Conservation (phyloP, 1,140 invertebrate species). For the Idris sp. region DNA sequence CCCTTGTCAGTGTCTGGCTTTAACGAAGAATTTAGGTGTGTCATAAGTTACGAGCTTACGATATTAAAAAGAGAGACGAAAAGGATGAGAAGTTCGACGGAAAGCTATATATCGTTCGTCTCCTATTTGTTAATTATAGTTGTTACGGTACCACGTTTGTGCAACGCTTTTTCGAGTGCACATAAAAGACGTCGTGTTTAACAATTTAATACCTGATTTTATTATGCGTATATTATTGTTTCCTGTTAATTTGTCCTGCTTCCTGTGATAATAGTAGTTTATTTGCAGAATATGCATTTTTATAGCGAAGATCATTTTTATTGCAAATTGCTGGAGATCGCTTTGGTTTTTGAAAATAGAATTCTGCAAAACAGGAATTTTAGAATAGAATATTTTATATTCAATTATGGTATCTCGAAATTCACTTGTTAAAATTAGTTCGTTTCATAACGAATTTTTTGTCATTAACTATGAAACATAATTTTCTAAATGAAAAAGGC, state of each 20-base stretch:
- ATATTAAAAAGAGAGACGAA: constrained; percentile 38
- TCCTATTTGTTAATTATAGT: constrained; percentile 53
- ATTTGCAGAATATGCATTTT: constrained; percentile 38
- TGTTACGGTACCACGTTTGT: constrained; percentile 15
- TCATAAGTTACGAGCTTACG: constrained; percentile 68
- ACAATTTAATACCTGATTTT: constrained; percentile 48
- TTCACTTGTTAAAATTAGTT: constrained; percentile 20
- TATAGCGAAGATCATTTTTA: constrained; percentile 38
- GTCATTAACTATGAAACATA: too few relatives aligned
- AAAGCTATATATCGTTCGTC: constrained; percentile 17
- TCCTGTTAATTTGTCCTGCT: constrained; percentile 59
- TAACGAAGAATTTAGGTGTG: constrained; percentile 76
- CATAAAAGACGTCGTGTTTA: constrained; percentile 43
- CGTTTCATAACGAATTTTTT: background rate
- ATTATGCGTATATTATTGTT: constrained; percentile 63
- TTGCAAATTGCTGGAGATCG: constrained; percentile 26
- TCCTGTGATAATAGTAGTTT: constrained; percentile 50
- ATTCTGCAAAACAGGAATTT: constrained; percentile 11
- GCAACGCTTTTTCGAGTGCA: constrained; percentile 23
- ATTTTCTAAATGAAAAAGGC: too few relatives aligned
- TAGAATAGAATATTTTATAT: constrained; percentile 39
- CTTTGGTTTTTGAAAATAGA: constrained; percentile 10
- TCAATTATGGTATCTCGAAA: constrained; percentile 24
- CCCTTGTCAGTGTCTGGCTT: constrained; percentile 75
- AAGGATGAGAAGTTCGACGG: constrained; percentile 1